These are phyloP conservation scores for Amphilophus citrinellus DNA, from an alignment of 2,113 vertebrate genomes.

Conservation along the genomic window DNA sequence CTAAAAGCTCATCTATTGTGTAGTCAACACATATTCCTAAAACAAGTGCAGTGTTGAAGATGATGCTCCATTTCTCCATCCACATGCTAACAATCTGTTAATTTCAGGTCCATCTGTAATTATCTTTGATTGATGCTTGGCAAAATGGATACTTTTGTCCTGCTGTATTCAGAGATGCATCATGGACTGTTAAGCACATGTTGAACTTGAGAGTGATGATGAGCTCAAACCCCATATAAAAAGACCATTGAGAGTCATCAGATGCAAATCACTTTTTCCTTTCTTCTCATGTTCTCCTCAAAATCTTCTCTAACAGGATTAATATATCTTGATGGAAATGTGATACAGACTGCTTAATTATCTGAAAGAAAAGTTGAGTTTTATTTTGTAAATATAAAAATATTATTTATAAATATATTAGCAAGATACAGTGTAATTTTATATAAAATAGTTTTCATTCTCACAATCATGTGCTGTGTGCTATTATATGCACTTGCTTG, in stretches of 20 bases:
- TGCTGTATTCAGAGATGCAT: conserved; percentile 59
- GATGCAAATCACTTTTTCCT: neutral
- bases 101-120: conserved; percentile 40
- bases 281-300: fast-evolving
- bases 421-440: neutral
- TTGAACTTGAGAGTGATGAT: neutral
- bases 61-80: conserved; percentile 64
- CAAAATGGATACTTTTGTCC: conserved; percentile 48
- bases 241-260: neutral
- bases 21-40: conserved; percentile 28
- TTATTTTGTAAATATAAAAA: neutral
- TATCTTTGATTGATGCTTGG: conserved; percentile 72
- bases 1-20: conserved; percentile 63
- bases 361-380: neutral
- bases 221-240: conserved; percentile 3
- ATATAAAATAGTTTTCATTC: neutral
- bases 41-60: conserved; percentile 40
- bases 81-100: conserved; percentile 58
- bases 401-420: too few species aligned
- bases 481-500: neutral
- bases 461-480: neutral
- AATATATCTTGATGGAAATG: neutral
- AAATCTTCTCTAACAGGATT: neutral
- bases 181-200: conserved; percentile 23
- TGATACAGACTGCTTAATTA: neutral